These are phyloP conservation scores for Drosophila meridiana DNA, from an alignment of 2,888 invertebrate species.

Conservation along the genomic window DNA sequence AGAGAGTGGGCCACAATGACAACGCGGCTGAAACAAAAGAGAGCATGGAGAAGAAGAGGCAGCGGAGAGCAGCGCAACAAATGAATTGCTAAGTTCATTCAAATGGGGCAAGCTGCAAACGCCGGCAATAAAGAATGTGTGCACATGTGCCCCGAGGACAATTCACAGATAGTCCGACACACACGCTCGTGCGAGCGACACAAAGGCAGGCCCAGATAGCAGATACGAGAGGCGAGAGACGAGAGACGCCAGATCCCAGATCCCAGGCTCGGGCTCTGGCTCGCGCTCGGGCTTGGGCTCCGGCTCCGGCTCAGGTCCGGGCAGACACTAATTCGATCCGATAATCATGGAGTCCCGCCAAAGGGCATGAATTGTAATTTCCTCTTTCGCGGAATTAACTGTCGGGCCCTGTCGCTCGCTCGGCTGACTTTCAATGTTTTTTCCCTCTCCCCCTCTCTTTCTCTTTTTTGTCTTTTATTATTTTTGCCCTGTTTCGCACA, in stretches of 20 bases:
- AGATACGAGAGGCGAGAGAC: background rate
- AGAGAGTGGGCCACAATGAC: slow-evolving; percentile 5
- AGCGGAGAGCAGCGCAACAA: slow-evolving; percentile 38
- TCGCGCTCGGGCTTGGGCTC: slow-evolving; percentile 56
- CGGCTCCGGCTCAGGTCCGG: slow-evolving; percentile 49
- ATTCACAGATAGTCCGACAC: slow-evolving; percentile 54
- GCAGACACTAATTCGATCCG: slow-evolving; percentile 85
- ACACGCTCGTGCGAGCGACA: slow-evolving; percentile 32
- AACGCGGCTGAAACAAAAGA: slow-evolving; percentile 47
- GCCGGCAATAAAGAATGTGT: slow-evolving; percentile 69
- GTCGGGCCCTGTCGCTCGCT: slow-evolving; percentile 73
- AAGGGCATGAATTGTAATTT: slow-evolving; percentile 85
- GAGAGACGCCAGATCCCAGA: slow-evolving; percentile 6
- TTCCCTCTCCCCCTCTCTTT: slow-evolving; percentile 13
- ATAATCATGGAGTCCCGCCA: slow-evolving; percentile 84
- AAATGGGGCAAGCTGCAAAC: slow-evolving; percentile 64
- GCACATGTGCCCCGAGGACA: slow-evolving; percentile 60
- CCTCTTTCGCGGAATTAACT: slow-evolving; percentile 85
- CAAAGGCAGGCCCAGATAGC: slow-evolving; percentile 27
- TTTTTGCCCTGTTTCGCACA: slow-evolving; percentile 34
- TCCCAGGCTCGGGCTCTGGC: slow-evolving; percentile 9
- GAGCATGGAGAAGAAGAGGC: background rate
- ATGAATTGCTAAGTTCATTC: slow-evolving; percentile 73
- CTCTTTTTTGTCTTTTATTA: slow-evolving; percentile 21
- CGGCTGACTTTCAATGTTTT: slow-evolving; percentile 52